Evolutionary conservation across 2,888 invertebrate genomes (phyloP), one percentile per base, ranked within the genome.

Genomic region (Neelides folsomi): DNA sequence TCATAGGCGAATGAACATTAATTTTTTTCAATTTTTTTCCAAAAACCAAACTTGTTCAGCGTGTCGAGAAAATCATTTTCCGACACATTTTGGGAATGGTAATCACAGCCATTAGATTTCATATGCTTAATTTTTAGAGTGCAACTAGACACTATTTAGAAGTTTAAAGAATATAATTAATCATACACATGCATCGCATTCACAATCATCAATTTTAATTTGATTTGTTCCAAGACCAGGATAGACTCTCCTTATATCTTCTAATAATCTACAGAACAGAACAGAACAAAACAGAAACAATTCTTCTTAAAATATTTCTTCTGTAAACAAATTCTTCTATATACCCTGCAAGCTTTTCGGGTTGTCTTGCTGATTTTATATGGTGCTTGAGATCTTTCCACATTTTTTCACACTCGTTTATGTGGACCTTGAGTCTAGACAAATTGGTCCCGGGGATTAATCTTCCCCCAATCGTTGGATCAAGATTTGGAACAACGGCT

Each of bases 191-290:
- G n/a, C n/a, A n/a, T n/a, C n/a, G n/a, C n/a, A n/a, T n/a, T n/a
- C n/a, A n/a, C n/a, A n/a, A n/a, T n/a, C n/a, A n/a, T n/a, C n/a
- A n/a, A n/a, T n/a, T 47, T 47, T 45, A 8, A 48, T 48, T 12
- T 35, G 13, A 4, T 8, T 4, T 9, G 4, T 8, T 6, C 13
- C 20, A 4, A 20, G 38, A 5, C 48, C 48, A 19, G 48, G 48
- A 48, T 40, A 48, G 3, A 48, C 48, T 4, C 48, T 5, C 10
- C n/a, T 6, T 5, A 48, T 16, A 20, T 48, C 48, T 9, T 48
- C 16, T 9, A 48, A 12, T 15, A 48, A 39, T n/a, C 48, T 9
- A 15, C n/a, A 20, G 19, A 48, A 39, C 37, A 5, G 38, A 12
- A 12, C 12, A 12, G 38, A 37, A 34, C 5, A n/a, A n/a, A n/a